phyloP scores from a whole-genome alignment of 2,888 invertebrate species.

The Junonia oenone region DNA sequence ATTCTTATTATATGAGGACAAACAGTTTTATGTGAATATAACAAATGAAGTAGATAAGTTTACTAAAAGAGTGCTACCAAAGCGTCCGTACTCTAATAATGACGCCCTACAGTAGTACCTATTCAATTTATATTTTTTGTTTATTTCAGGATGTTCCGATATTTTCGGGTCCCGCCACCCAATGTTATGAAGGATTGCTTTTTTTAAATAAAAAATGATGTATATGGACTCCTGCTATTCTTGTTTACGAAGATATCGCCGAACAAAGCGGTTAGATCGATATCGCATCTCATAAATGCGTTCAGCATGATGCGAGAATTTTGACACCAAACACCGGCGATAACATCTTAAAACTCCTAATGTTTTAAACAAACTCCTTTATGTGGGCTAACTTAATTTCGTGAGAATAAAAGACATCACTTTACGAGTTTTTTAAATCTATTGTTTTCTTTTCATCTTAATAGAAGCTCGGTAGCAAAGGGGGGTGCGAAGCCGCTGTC shows the following conservation, averaged over 20 bases:
- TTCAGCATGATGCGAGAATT: conserved; percentile 77
- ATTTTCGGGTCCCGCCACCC: conserved; percentile 9
- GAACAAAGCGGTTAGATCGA: conserved; percentile 64
- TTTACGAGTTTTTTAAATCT: conserved; percentile 49
- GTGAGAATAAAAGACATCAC: conserved; percentile 64
- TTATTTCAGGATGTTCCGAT: conserved; percentile 8
- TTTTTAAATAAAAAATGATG: conserved; percentile 22
- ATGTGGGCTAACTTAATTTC: conserved; percentile 75
- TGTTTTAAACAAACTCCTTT: conserved; percentile 79
- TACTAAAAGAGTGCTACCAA: no score
- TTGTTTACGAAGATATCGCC: conserved; percentile 68
- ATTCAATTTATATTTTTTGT: conserved; percentile 13
- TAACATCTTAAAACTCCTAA: conserved; percentile 76
- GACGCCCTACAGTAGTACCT: no score
- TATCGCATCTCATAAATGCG: conserved; percentile 65
- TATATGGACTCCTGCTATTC: conserved; percentile 70
- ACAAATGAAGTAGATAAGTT: no score
- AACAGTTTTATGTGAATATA: no score
- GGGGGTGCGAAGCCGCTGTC: no score
- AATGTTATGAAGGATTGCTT: conserved; percentile 18
- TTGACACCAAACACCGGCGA: conserved; percentile 74
- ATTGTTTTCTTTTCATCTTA: conserved; percentile 19
- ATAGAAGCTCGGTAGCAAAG: conserved; percentile 25
- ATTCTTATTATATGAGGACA: no score
- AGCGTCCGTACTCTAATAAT: no score